phyloP scores from a whole-genome alignment of 1,140 invertebrate species.

The Elymnias hypermnestra region DNA sequence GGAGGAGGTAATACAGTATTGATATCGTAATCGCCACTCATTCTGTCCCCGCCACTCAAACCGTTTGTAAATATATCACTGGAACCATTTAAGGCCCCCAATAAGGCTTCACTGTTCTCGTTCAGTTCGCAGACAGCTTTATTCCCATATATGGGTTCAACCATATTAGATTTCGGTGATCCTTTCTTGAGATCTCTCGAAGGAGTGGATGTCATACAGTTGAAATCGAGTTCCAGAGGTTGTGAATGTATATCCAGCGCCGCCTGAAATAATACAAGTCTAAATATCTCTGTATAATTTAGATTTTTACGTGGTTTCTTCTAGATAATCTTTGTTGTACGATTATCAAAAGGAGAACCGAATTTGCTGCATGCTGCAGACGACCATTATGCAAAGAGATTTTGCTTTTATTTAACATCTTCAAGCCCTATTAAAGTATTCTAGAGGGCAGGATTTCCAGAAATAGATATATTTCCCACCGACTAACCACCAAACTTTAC shows the following conservation, averaged over 20 bases:
- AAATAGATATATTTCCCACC: too few species aligned
- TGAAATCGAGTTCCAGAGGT: slow-evolving; percentile 68
- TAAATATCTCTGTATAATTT: too few species aligned
- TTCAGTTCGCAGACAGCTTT: slow-evolving; percentile 62
- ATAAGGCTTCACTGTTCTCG: slow-evolving; percentile 57
- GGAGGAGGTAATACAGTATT: slow-evolving; percentile 69
- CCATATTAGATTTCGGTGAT: slow-evolving; percentile 63
- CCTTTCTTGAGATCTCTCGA: slow-evolving; percentile 66
- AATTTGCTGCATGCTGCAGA: too few species aligned
- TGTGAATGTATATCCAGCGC: slow-evolving; percentile 67
- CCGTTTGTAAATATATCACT: slow-evolving; percentile 65
- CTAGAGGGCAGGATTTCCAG: too few species aligned
- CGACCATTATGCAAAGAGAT: too few species aligned
- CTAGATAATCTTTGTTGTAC: too few species aligned
- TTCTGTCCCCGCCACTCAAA: slow-evolving; percentile 47
- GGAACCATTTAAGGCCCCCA: slow-evolving; percentile 51
- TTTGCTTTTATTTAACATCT: too few species aligned
- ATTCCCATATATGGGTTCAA: slow-evolving; percentile 66
- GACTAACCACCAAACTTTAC: too few species aligned
- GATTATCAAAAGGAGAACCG: too few species aligned
- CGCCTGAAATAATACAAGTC: slow-evolving; percentile 36
- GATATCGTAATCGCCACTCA: slow-evolving; percentile 72
- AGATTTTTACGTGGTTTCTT: too few species aligned
- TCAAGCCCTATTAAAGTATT: too few species aligned
- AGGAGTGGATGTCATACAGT: slow-evolving; percentile 66